Conservation (phyloP, 2,113 vertebrate species). For the Corythornis cristatus region DNA sequence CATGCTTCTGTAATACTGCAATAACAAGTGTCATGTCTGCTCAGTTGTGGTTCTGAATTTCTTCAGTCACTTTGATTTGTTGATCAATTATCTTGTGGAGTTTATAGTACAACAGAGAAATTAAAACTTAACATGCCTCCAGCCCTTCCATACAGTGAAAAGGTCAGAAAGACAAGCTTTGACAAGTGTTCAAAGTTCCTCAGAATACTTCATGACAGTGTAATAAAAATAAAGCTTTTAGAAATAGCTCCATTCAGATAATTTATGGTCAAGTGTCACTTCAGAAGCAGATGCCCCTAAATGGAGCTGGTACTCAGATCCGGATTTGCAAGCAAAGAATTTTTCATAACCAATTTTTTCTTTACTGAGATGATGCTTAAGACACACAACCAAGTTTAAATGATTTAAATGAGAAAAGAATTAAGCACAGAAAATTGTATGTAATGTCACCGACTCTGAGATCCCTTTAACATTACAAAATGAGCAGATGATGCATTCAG, state of each 20-base stretch:
- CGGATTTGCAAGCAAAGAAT: not conserved
- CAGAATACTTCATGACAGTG: not conserved
- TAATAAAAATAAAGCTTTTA: not conserved
- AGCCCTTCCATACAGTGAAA: not conserved
- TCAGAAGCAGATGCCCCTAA: not conserved
- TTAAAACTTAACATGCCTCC: not conserved
- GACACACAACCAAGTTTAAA: fast-evolving
- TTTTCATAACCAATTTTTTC: not conserved
- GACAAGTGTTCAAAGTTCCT: not conserved
- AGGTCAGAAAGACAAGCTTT: not conserved
- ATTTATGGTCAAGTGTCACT: not conserved
- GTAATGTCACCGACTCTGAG: fast-evolving
- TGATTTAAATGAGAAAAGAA: not conserved
- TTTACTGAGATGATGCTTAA: not conserved
- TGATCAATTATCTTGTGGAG: not conserved
- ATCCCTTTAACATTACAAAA: not conserved
- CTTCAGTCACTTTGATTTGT: not conserved
- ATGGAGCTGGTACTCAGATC: slow-evolving; percentile 25
- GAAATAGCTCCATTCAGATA: not conserved
- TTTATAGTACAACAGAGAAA: not conserved
- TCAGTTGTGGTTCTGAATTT: not conserved
- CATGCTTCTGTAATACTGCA: not conserved
- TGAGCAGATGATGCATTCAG: not conserved
- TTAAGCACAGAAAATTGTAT: not conserved
- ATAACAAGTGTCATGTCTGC: not conserved